Base-by-base conservation (phyloP, 1,140 invertebrate genomes). In the Acromyrmex charruanus region DNA sequence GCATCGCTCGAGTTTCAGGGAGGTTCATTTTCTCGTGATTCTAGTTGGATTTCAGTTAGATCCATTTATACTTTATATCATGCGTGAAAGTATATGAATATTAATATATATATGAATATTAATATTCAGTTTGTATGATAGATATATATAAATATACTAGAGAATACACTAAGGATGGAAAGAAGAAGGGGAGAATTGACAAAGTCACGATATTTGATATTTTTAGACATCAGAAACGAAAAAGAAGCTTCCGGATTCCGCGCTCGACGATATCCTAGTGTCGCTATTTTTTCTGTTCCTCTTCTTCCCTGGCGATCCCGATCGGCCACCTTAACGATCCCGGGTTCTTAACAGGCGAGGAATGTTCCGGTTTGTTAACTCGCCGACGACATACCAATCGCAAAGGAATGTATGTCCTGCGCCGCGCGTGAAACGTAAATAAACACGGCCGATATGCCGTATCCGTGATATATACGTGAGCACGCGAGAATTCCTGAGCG, bases 371-470 rank as follows among this genome's bases (percentile, higher is more conserved):
- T 18, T 55, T 55, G 53, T 55, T 39, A 55, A 44, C 39, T 80
- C 31, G 49, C n/a, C 18, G 31, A 25, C 31, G 35, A 35, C 5
- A 35, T 51, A 51, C 49, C 21, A 65, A 58, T 14, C 16, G 49
- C 35, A 7, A 66, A 61, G 51, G 77, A 86, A 58, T 77, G 84
- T 80, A 58, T 77, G 84, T 80, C 75, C 18, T 65, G 58, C 28
- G 39, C 9, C 31, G 39, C 31, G 39, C 31, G 61, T 21, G 72
- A 10, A 77, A 86, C 53, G 59, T 79, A 77, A 66, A 79, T 68
- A 68, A 79, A 79, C 63, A 66, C 63, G 58, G 39, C 55, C n/a
- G n/a, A n/a, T 21, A 25, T 18, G 63, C 49, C 51, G 49, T 2
- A n/a, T 39, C 35, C 35, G n/a, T 58, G 53, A 1, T 53, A 53